These are phyloP conservation scores for Cheiracanthium punctorium DNA, from an alignment of 2,888 invertebrate genomes.

Conservation along the genomic window DNA sequence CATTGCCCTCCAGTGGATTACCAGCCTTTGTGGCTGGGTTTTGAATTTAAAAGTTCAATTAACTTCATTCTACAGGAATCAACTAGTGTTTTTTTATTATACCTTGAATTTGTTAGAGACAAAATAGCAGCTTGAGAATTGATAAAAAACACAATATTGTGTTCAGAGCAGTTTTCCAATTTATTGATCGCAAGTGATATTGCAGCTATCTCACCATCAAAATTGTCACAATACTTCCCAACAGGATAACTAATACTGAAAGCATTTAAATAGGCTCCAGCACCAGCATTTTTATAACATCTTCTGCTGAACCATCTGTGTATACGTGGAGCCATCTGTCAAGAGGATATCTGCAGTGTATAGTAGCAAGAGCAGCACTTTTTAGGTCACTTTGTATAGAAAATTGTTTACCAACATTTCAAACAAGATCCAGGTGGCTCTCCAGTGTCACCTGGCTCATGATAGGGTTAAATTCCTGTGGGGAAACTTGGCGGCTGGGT, in stretches of 20 bases:
- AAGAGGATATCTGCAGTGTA: neutral
- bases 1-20: neutral
- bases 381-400: neutral
- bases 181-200: too few species aligned
- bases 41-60: neutral
- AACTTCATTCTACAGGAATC: neutral
- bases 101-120: too few species aligned
- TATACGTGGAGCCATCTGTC: neutral
- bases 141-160: too few species aligned
- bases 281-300: too few species aligned
- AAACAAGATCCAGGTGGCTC: neutral
- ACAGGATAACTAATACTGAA: neutral
- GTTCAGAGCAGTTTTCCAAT: too few species aligned
- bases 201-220: too few species aligned
- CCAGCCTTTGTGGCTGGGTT: neutral
- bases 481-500: neutral
- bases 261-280: too few species aligned
- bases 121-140: too few species aligned
- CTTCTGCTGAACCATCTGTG: too few species aligned
- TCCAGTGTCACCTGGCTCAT: neutral
- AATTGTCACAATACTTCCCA: too few species aligned
- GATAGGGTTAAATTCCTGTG: neutral
- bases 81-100: neutral
- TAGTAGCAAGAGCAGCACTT: too few species aligned
- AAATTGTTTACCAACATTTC: neutral